Base-by-base conservation (phyloP, 2,797 vertebrate genomes). In the Cottoperca gobio region DNA sequence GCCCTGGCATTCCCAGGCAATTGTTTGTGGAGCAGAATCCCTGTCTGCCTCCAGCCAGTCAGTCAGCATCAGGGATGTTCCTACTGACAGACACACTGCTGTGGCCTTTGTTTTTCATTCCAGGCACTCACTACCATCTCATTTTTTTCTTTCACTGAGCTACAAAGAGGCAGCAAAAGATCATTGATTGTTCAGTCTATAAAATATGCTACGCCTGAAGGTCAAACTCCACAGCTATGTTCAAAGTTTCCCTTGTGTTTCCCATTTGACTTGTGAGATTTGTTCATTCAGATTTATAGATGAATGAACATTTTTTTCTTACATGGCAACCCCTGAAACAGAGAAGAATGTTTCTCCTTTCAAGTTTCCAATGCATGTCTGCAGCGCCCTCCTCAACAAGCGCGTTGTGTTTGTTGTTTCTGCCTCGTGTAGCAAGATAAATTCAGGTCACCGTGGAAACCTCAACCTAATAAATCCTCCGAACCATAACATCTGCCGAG, bases 21-120 rank as follows among this genome's bases (percentile, higher is more conserved):
- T 81, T 90, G 88, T 92, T 92, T 90, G 87, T 84, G 78, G 66
- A 88, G 83, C 61, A 66, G 71, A 87, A 78, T 84, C 81, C 78
- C 81, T 42, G 62, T 90, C 86, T 91, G 81, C 83, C 60, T 88
- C 45, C 65, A 75, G 76, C 76, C 79, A 85, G 68, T 92, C 89
- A 89, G 78, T 93, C 89, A 90, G 77, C 85, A 76, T 89, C 76
- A 59, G 48, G 64, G 80, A 86, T 76, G 88, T 83, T 72, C 71
- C 71, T 50, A 85, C 80, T 88, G 87, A 90, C 88, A 89, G 91
- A 89, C 81, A 72, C 70, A 62, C 68, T 59, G 76, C 75, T 65
- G 46, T 62, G 53, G 60, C 76, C 74, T 81, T 84, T 89, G 86
- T 84, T 88, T 88, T 87, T 78, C 85, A 82, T 85, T 84, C 74